A percentile compares a stretch with the other conserved stretches of the same genome.
Conservation (phyloP, 2,113 vertebrate genomes). For the Tinamus guttatus region DNA sequence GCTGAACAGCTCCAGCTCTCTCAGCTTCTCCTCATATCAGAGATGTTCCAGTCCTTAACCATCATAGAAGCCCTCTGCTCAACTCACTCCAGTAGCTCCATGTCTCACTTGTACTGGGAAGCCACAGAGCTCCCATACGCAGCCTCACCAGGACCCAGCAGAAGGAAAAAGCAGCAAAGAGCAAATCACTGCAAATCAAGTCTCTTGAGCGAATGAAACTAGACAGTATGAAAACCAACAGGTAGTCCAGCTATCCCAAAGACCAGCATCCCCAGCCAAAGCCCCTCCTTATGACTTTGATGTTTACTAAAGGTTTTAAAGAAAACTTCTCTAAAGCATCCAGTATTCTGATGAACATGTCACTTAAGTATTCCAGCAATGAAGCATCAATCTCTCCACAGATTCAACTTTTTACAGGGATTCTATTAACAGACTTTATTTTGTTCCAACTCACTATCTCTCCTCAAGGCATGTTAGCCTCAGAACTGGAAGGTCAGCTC, state of each 20-base stretch:
- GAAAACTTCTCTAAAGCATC: neutral
- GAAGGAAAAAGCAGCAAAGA: neutral
- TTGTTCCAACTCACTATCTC: neutral
- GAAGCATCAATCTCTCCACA: neutral
- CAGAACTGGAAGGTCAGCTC: neutral
- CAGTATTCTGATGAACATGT: neutral
- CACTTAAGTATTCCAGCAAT: neutral
- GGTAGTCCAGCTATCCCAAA: neutral
- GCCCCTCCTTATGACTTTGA: neutral
- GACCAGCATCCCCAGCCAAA: neutral
- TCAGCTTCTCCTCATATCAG: too few species aligned
- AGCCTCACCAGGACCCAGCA: too few species aligned
- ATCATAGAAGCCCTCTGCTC: too few species aligned
- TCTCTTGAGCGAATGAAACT: neutral
- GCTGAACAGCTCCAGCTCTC: too few species aligned
- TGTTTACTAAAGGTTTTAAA: neutral
- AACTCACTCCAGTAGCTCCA: too few species aligned
- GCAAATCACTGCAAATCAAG: neutral
- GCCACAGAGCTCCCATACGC: too few species aligned
- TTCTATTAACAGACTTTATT: neutral
- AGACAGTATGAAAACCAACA: fast-evolving
- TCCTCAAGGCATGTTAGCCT: neutral
- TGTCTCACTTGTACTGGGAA: too few species aligned
- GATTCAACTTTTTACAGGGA: neutral
- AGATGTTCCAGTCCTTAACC: too few species aligned